These are phyloP conservation scores for Allolobophora icterica DNA, from an alignment of 2,888 invertebrate genomes.

Conservation along the genomic window DNA sequence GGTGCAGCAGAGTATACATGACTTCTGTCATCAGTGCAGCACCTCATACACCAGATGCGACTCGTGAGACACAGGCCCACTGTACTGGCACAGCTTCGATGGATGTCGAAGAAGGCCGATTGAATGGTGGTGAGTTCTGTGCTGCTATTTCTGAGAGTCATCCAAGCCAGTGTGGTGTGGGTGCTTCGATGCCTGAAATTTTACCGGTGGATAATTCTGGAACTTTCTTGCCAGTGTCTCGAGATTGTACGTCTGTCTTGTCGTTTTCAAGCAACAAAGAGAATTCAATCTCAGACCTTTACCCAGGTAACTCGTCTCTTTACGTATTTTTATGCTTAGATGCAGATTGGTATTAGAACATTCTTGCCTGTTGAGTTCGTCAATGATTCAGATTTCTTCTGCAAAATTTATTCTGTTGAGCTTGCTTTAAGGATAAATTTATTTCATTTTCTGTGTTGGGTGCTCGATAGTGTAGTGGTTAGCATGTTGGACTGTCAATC, in stretches of 20 bases:
- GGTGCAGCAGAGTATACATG: not conserved
- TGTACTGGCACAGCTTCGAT: not conserved
- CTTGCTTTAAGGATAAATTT: too few species aligned
- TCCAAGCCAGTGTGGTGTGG: not conserved
- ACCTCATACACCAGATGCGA: not conserved
- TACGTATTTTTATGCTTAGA: not conserved
- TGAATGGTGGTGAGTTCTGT: not conserved
- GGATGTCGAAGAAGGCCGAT: not conserved
- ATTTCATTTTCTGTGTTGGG: too few species aligned
- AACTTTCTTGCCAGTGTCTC: not conserved
- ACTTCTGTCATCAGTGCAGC: not conserved
- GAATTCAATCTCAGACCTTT: not conserved
- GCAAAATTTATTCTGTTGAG: not conserved
- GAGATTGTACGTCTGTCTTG: not conserved
- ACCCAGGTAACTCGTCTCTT: not conserved
- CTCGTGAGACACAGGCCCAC: not conserved
- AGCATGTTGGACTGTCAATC: too few species aligned
- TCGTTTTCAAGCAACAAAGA: slow-evolving; percentile 29
- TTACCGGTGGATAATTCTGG: not conserved
- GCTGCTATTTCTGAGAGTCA: not conserved
- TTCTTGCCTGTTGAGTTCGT: not conserved
- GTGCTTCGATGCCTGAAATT: not conserved
- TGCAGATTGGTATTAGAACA: not conserved
- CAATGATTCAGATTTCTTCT: not conserved
- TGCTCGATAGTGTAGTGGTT: too few species aligned